Percentiles rank a stretch among this genome's conserved stretches.
Conservation (phyloP, 2,113 vertebrate species). For the Vombatus ursinus region DNA sequence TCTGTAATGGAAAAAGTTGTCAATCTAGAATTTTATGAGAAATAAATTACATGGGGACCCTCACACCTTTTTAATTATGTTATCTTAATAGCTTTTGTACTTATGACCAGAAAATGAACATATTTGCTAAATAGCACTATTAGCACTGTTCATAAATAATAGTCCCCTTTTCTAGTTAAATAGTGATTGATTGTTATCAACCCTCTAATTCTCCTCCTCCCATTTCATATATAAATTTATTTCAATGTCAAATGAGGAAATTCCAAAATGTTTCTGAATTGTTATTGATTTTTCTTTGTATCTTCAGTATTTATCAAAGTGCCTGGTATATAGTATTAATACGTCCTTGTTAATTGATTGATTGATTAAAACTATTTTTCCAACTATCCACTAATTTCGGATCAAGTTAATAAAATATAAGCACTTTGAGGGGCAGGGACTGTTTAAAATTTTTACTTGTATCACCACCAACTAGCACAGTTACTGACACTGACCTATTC, state of each 20-base stretch:
- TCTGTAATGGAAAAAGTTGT: background rate
- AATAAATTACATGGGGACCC: constrained; percentile 54
- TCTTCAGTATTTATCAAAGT: background rate
- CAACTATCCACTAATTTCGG: background rate
- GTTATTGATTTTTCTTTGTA: background rate
- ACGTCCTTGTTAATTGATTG: background rate
- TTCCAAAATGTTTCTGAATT: background rate
- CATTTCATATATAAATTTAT: constrained; percentile 42
- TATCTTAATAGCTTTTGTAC: constrained; percentile 51
- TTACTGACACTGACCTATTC: constrained; percentile 1
- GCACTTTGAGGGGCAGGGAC: background rate
- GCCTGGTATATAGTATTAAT: background rate
- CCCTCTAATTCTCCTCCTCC: background rate
- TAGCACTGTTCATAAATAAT: background rate
- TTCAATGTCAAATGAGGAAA: constrained; percentile 51
- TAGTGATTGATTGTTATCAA: background rate
- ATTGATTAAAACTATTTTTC: background rate
- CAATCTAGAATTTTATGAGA: constrained; percentile 20
- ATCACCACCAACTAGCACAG: background rate
- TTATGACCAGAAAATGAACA: constrained; percentile 62
- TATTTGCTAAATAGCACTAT: background rate
- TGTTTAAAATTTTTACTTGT: constrained; percentile 2
- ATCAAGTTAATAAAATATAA: background rate
- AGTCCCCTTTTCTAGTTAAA: constrained; percentile 46
- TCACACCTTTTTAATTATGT: constrained; percentile 64